Percentiles rank a stretch among this genome's conserved stretches.
phyloP scores from a whole-genome alignment of 2,113 vertebrate species.

The Microtus oregoni region DNA sequence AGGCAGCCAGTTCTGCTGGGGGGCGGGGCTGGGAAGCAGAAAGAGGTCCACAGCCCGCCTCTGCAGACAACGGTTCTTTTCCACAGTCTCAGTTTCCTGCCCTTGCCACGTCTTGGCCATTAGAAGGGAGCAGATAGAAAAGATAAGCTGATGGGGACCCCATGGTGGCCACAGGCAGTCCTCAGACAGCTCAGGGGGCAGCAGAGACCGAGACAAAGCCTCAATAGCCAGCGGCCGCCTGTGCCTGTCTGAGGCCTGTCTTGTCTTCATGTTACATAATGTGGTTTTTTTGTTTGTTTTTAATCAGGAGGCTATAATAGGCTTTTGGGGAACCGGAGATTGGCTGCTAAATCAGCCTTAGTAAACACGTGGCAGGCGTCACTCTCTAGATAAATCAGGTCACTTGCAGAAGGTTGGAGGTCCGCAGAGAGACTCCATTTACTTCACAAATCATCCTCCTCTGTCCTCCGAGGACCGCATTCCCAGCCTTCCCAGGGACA shows the following conservation, averaged over 20 bases:
- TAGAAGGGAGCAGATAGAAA: slow-evolving; percentile 60
- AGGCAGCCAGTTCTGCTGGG: neutral
- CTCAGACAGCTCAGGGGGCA: slow-evolving; percentile 12
- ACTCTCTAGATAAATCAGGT: slow-evolving; percentile 76
- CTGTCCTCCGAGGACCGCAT: slow-evolving; percentile 59
- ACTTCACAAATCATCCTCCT: slow-evolving; percentile 60
- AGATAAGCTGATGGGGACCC: slow-evolving; percentile 19
- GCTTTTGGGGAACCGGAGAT: slow-evolving; percentile 18
- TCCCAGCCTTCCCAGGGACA: slow-evolving; percentile 60
- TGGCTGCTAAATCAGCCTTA: slow-evolving; percentile 59
- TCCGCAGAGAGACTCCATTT: slow-evolving; percentile 63
- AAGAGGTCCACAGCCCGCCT: neutral
- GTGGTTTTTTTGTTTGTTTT: slow-evolving; percentile 20
- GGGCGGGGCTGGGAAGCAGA: too few species aligned
- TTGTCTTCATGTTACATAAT: neutral
- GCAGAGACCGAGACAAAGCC: neutral
- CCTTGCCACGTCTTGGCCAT: slow-evolving; percentile 25
- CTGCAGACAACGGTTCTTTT: neutral
- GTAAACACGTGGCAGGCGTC: slow-evolving; percentile 1
- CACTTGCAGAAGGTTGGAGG: slow-evolving; percentile 68
- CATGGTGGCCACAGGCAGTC: neutral
- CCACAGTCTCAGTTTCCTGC: neutral
- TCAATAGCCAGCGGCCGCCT: neutral
- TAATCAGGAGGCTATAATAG: slow-evolving; percentile 13
- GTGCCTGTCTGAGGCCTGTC: neutral